Conservation (phyloP, 2,888 invertebrate species). For the Callyntrura sp. region DNA sequence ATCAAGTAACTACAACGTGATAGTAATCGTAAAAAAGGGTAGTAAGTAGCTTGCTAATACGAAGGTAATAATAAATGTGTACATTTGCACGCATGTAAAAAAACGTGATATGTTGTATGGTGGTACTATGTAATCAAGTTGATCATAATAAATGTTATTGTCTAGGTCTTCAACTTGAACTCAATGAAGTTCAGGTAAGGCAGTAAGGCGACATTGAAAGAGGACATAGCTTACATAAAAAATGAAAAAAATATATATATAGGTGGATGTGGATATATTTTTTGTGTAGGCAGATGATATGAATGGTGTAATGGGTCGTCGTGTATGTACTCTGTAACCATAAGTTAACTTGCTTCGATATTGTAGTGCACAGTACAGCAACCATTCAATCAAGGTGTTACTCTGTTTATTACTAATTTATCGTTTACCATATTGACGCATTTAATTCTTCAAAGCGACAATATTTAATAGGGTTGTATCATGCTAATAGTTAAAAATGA, state of each 20-base stretch:
- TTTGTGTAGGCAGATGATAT: not conserved
- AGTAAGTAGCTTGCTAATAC: not conserved
- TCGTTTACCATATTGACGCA: not conserved
- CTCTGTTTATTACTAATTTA: not conserved
- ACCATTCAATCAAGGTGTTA: not conserved
- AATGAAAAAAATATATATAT: not conserved
- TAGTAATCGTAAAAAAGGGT: not conserved
- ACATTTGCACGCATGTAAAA: not conserved
- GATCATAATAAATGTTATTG: slow-evolving; percentile 16
- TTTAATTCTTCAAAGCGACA: not conserved
- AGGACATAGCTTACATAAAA: slow-evolving; percentile 42
- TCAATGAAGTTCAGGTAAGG: slow-evolving; percentile 53
- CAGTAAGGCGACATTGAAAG: slow-evolving; percentile 41
- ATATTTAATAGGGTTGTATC: not conserved
- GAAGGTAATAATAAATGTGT: not conserved
- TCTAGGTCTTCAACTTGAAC: slow-evolving; percentile 63
- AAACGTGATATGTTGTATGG: too few relatives aligned
- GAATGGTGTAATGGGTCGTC: not conserved
- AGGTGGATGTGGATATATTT: not conserved
- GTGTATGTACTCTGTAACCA: not conserved
- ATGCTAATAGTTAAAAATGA: not conserved
- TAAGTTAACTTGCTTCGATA: too few relatives aligned
- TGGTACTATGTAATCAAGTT: not conserved
- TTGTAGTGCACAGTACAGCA: not conserved
- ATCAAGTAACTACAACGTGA: not conserved